Percentiles rank a stretch among this genome's conserved stretches.
Conservation (phyloP, 2,888 invertebrate genomes). For the Papilio elwesi region DNA sequence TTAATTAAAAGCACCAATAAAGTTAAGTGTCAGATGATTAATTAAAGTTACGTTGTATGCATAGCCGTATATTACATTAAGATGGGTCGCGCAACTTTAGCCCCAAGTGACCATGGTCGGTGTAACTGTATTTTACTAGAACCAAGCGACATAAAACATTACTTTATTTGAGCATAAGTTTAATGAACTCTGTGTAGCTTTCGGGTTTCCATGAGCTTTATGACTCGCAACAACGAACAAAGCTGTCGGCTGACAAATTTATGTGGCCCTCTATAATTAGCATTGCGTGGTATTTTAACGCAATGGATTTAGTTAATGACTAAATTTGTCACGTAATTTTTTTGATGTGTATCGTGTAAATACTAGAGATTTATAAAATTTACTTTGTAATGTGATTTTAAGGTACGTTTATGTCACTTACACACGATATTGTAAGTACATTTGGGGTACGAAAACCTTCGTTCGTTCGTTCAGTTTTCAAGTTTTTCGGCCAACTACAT, state of each 20-base stretch:
- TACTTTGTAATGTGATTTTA: slow-evolving; percentile 19
- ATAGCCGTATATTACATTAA: slow-evolving; percentile 21
- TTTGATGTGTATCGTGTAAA: slow-evolving; percentile 29
- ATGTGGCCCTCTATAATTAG: slow-evolving; percentile 44
- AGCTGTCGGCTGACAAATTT: slow-evolving; percentile 44
- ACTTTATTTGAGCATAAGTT: slow-evolving; percentile 32
- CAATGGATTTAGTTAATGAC: slow-evolving; percentile 42
- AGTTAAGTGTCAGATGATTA: slow-evolving; percentile 24
- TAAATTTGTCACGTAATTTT: slow-evolving; percentile 39
- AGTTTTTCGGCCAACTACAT: too few species aligned
- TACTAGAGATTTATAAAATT: slow-evolving; percentile 14
- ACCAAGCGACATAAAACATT: slow-evolving; percentile 14
- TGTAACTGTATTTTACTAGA: slow-evolving; percentile 16
- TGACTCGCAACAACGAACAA: slow-evolving; percentile 30
- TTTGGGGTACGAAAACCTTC: too few species aligned
- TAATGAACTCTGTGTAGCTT: slow-evolving; percentile 29
- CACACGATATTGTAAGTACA: slow-evolving; percentile 13
- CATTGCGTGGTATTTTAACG: slow-evolving; percentile 37
- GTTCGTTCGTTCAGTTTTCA: too few species aligned
- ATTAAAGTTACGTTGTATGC: slow-evolving; percentile 18
- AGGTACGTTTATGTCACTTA: slow-evolving; percentile 10
- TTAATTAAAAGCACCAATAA: slow-evolving; percentile 27
- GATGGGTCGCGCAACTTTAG: slow-evolving; percentile 10
- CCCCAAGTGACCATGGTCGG: neutral
- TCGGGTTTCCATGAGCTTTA: slow-evolving; percentile 34